Base-by-base conservation (phyloP, 2,113 vertebrate genomes). In the Petroica traversi region DNA sequence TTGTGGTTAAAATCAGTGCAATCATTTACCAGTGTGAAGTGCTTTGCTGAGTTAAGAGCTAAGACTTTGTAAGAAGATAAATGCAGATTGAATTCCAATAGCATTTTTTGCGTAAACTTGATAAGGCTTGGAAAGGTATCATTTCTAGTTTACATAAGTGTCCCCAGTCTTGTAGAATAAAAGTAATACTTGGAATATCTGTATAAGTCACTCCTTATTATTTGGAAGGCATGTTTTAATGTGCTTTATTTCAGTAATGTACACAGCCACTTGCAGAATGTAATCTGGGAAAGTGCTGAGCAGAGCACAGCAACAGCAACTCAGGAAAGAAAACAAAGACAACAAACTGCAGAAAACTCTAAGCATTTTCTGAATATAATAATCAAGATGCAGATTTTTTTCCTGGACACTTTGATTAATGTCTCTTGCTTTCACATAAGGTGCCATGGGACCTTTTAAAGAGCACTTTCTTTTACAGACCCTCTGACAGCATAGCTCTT, bases 1-100 rank as follows among this genome's bases (percentile, higher is more conserved):
- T 75, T 38, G n/a, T 87, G 79, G 41, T 87, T 91, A 54, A 89
- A 92, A 91, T 91, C 73, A 89, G 91, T 84, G 54, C 64, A 68
- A 82, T 96, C 87, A 87, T 92, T 97, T 91, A 95, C 80, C 68
- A 89, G 55, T 75, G 54, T 87, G 83, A 95, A 95, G 84, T 78
- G 31, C 72, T 93, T 77, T 97, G 75, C 88, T 88, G 76, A 86
- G 61, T 81, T 93, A 85, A 66, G 64, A 89, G 23, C 69, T 72
- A 63, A 74, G 80, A 87, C 52, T 86, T 94, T 64, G 9, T 86
- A 67, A 67, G 68, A 92, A 86, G 76, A 75, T 67, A 57, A 91
- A 89, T 89, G n/a, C 6, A 6, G 69, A 89, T 64, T 92, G 80
- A 91, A 93, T 73, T 92, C 61, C 40, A 79, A 82, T 49, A 58